These are phyloP conservation scores for Drosophila quinaria DNA, from an alignment of 2,888 invertebrate species.

Conservation along the genomic window DNA sequence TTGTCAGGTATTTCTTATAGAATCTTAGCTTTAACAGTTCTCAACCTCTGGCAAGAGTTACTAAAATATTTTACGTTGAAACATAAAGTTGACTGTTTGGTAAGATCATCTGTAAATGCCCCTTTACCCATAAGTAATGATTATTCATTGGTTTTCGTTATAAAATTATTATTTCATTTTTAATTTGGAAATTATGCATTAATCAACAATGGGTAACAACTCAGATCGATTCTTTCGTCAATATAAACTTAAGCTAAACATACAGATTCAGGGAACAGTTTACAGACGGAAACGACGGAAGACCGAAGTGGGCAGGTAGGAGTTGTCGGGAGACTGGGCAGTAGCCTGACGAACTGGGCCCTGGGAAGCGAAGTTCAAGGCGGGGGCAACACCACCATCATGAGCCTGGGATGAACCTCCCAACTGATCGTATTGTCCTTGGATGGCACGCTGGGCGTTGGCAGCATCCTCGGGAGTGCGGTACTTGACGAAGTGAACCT, in stretches of 20 bases:
- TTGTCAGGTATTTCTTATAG: not conserved
- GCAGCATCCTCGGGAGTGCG: constrained; percentile 81
- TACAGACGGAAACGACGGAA: constrained; percentile 75
- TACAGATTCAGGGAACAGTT: constrained; percentile 7
- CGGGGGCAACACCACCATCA: constrained; percentile 77
- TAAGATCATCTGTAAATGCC: not conserved
- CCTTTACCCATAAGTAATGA: constrained; percentile 1
- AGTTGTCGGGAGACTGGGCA: constrained; percentile 56
- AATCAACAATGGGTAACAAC: constrained; percentile 69
- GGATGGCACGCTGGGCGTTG: constrained; percentile 79
- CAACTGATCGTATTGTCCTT: constrained; percentile 76
- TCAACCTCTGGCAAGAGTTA: not conserved
- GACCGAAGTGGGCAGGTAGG: constrained; percentile 75
- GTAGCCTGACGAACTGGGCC: constrained; percentile 54
- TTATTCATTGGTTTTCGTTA: constrained; percentile 26
- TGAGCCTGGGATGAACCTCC: constrained; percentile 67
- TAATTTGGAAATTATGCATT: constrained; percentile 52
- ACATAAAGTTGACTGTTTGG: not conserved
- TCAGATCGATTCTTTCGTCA: constrained; percentile 29
- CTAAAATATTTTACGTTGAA: no score
- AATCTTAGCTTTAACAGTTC: not conserved
- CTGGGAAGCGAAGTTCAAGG: constrained; percentile 79
- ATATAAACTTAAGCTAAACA: constrained; percentile 27
- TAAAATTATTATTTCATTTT: constrained; percentile 51
- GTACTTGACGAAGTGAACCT: constrained; percentile 84